Evolutionary conservation across 2,797 vertebrate species (phyloP).

Genomic region (Triplophysa yarkandensis): DNA sequence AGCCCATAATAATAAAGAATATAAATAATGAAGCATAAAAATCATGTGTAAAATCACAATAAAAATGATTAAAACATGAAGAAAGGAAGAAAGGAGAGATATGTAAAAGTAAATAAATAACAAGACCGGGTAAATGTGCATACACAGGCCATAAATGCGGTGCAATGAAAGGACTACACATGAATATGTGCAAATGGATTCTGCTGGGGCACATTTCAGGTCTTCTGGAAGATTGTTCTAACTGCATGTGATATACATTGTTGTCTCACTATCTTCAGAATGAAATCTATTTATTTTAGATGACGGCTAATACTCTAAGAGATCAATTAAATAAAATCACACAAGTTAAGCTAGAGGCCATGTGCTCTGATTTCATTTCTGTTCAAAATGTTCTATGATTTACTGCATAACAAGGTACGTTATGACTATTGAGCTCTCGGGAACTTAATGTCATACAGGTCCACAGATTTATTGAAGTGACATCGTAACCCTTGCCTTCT

Average conservation of each 20-base stretch:
- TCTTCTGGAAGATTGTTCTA: too few species aligned
- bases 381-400: background rate
- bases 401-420: background rate
- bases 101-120: too few species aligned
- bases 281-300: background rate
- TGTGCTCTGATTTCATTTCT: background rate
- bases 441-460: background rate
- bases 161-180: background rate
- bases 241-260: background rate
- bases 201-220: background rate
- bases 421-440: background rate
- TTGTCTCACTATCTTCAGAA: background rate
- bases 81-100: too few species aligned
- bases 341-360: background rate
- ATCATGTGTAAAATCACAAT: too few species aligned
- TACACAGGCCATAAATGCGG: too few species aligned
- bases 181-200: background rate
- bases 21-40: too few species aligned
- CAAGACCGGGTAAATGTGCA: too few species aligned
- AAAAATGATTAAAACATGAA: too few species aligned
- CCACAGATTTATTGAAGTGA: background rate
- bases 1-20: slow-evolving; percentile 3
- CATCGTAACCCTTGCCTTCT: background rate
- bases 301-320: background rate
- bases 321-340: background rate